phyloP scores from a whole-genome alignment of 2,797 vertebrate species.

The Cercopithecus diana region DNA sequence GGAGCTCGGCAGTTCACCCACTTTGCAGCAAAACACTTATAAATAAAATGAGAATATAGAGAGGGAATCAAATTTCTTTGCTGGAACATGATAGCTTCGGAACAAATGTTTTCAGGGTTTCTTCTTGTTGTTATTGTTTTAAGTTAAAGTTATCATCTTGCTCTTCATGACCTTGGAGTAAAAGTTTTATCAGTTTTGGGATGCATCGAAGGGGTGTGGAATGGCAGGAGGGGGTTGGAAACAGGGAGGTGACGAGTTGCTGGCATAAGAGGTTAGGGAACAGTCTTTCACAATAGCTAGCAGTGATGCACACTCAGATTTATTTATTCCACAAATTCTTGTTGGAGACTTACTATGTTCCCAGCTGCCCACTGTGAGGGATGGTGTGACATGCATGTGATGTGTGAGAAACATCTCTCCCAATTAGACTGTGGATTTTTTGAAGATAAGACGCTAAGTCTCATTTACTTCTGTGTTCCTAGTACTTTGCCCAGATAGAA shows the following conservation, averaged over 20 bases:
- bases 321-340: background rate
- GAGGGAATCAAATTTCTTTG: constrained; percentile 47
- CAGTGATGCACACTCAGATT: background rate
- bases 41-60: constrained; percentile 75
- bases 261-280: background rate
- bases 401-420: background rate
- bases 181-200: background rate
- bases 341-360: background rate
- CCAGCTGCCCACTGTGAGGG: background rate
- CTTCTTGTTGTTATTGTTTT: background rate
- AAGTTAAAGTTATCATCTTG: background rate
- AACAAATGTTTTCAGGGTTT: background rate
- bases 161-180: background rate
- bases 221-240: rapidly evolving
- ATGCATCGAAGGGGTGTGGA: background rate
- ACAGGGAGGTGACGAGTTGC: background rate
- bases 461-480: background rate
- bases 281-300: background rate
- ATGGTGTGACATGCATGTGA: background rate
- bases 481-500: background rate
- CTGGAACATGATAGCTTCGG: background rate
- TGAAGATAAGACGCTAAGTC: background rate
- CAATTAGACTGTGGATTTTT: background rate
- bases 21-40: constrained; percentile 85
- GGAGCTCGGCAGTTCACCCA: constrained; percentile 87